phyloP scores from a whole-genome alignment of 35 echinoderm and acorn worm species.

The Ophiothrix spiculata region DNA sequence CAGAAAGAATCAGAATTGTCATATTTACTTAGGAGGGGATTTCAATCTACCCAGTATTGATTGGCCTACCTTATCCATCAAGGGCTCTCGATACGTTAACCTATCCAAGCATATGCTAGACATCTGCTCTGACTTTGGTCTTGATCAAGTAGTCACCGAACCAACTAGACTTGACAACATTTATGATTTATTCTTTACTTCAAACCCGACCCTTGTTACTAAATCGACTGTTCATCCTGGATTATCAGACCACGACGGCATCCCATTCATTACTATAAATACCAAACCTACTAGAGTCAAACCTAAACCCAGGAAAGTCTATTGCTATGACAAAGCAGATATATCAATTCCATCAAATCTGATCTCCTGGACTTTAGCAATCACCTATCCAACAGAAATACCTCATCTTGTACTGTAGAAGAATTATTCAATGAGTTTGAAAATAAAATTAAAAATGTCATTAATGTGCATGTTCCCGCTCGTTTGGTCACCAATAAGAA shows the following conservation, averaged over 20 bases:
- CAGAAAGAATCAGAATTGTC: not conserved
- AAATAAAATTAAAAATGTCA: no score
- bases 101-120: slow-evolving; percentile 1
- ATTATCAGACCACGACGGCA: not conserved
- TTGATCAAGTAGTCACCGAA: not conserved
- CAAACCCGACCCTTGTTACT: not conserved
- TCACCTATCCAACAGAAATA: no score
- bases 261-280: not conserved
- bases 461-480: no score
- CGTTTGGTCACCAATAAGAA: not conserved
- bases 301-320: not conserved
- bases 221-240: not conserved
- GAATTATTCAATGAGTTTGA: no score
- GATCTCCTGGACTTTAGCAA: no score
- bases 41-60: not conserved
- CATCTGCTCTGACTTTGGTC: not conserved
- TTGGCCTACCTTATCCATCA: not conserved
- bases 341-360: no score
- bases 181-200: not conserved
- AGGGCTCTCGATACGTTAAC: not conserved
- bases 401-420: no score
- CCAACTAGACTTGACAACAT: slow-evolving; percentile 19
- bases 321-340: not conserved
- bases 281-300: not conserved
- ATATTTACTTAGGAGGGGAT: not conserved